A percentile compares a stretch with the other conserved stretches of the same genome.
phyloP scores from a whole-genome alignment of 2,888 invertebrate species.

The Parascotia fuliginaria region DNA sequence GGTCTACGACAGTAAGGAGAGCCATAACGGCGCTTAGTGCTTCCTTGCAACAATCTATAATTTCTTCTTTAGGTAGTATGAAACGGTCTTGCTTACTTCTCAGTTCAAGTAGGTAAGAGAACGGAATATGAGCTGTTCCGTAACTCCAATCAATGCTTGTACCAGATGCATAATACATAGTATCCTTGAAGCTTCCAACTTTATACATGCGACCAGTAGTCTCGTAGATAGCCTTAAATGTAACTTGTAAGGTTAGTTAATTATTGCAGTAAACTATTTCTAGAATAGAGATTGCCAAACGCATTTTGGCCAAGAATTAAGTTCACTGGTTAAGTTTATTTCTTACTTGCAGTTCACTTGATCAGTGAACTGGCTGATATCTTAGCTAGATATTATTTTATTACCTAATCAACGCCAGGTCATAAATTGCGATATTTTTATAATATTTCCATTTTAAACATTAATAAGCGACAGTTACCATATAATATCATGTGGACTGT shows the following conservation, averaged over 20 bases:
- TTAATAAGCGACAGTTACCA: too few relatives aligned
- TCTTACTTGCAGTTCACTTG: too few relatives aligned
- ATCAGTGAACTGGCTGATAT: too few relatives aligned
- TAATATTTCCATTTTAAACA: too few relatives aligned
- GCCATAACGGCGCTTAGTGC: conserved; percentile 63
- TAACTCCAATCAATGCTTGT: conserved; percentile 83
- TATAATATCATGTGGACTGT: too few relatives aligned
- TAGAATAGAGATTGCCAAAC: too few relatives aligned
- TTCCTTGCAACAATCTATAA: conserved; percentile 70
- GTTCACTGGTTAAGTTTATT: too few relatives aligned
- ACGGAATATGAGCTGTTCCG: conserved; percentile 73
- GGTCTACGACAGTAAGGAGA: conserved; percentile 65
- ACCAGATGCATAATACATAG: conserved; percentile 76
- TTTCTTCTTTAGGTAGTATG: conserved; percentile 66
- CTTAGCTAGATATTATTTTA: too few relatives aligned
- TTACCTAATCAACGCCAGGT: too few relatives aligned
- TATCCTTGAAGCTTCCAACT: conserved; percentile 77
- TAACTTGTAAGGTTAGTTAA: neutral
- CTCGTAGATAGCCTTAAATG: conserved; percentile 69
- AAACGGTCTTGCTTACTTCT: conserved; percentile 71
- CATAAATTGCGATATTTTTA: too few relatives aligned
- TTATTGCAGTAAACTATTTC: neutral
- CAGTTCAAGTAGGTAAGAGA: conserved; percentile 74
- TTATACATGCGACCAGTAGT: conserved; percentile 74
- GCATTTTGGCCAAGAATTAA: too few relatives aligned